Evolutionary conservation across 2,797 vertebrate species (phyloP).

Genomic region (Lateolabrax maculatus): DNA sequence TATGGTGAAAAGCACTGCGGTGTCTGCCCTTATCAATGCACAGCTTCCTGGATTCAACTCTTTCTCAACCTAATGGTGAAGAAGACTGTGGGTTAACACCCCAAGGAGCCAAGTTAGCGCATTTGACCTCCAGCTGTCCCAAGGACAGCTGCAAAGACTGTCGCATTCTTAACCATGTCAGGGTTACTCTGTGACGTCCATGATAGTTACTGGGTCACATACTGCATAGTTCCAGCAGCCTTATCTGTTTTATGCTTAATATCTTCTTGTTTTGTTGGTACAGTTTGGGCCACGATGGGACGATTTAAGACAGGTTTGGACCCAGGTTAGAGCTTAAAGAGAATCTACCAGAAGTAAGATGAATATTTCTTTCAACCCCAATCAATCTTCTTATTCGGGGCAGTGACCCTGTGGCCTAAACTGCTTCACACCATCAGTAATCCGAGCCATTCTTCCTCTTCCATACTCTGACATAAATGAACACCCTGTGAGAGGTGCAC

Average conservation of each 20-base stretch:
- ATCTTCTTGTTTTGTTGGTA: slow-evolving; percentile 15
- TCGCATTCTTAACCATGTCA: slow-evolving; percentile 65
- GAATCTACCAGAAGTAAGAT: slow-evolving; percentile 17
- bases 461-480: slow-evolving; percentile 45
- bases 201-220: slow-evolving; percentile 37
- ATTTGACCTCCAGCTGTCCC: slow-evolving; percentile 74
- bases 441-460: slow-evolving; percentile 59
- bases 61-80: slow-evolving; percentile 40
- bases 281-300: not conserved
- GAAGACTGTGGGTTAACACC: slow-evolving; percentile 44
- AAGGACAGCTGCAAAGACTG: slow-evolving; percentile 74
- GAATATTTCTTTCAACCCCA: slow-evolving; percentile 20
- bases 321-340: slow-evolving; percentile 20
- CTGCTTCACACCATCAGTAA: slow-evolving; percentile 61
- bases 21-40: slow-evolving; percentile 81
- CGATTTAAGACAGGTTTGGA: slow-evolving; percentile 47
- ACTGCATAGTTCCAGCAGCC: slow-evolving; percentile 9
- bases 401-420: slow-evolving; percentile 31
- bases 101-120: slow-evolving; percentile 46
- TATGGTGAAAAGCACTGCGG: slow-evolving; percentile 82
- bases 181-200: slow-evolving; percentile 40
- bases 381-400: slow-evolving; percentile 28
- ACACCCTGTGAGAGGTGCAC: slow-evolving; percentile 49
- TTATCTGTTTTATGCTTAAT: slow-evolving; percentile 24
- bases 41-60: slow-evolving; percentile 65